Evolutionary conservation across 2,113 vertebrate genomes (phyloP).

Genomic region (Microtus richardsoni): DNA sequence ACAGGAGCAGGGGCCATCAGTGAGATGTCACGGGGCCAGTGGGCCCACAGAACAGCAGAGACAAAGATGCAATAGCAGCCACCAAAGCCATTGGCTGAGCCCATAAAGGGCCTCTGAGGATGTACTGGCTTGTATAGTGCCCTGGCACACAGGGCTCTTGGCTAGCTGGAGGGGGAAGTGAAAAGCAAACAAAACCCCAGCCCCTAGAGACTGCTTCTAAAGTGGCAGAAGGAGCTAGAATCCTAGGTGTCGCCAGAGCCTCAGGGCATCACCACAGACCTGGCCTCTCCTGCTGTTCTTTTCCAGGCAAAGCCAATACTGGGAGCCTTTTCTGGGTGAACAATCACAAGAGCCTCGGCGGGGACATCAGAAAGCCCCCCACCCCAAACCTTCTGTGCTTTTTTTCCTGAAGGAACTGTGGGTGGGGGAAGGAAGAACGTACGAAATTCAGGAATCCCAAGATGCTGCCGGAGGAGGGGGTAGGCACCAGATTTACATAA

Average conservation of each 20-base stretch:
- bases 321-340: neutral
- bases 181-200: neutral
- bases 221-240: neutral
- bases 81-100: neutral
- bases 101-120: neutral
- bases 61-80: neutral
- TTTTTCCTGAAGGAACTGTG: neutral
- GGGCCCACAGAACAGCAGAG: neutral
- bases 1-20: rapidly evolving
- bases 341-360: neutral
- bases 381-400: neutral
- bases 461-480: neutral
- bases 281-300: neutral
- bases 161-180: neutral
- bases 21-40: neutral
- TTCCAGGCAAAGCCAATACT: neutral
- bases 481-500: neutral
- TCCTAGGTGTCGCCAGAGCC: neutral
- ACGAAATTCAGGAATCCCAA: neutral
- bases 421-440: rapidly evolving
- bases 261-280: neutral
- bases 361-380: neutral
- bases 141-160: no score
- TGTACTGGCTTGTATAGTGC: neutral
- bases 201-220: neutral